Base-by-base conservation (phyloP, 2,888 invertebrate genomes). In the Conops quadrifasciatus region DNA sequence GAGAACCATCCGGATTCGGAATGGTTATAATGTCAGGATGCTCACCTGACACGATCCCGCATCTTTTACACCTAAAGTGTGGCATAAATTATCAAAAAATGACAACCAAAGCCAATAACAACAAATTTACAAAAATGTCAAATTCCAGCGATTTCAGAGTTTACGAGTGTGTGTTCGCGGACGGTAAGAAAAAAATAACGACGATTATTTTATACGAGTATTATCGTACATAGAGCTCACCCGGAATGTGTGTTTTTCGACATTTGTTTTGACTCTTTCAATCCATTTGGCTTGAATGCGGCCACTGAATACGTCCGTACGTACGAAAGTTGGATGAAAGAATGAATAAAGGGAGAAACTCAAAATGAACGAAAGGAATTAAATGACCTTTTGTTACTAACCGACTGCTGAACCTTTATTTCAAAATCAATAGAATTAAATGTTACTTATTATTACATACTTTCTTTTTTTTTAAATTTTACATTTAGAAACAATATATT, bases 51-150 rank as follows among this genome's bases (percentile, higher is more conserved):
- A 77, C 78, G 79, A 71, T 72, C 75, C 62, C 70, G 70, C 70
- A 45, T 70, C 56, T 69, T 80, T 78, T 77, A 80, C 80, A 79
- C 80, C 78, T 80, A 79, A 80, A 79, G 81, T 80, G 80, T 80
- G 80, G 78, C 80, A 80, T 80, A 80, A 66, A 70, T 70, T 64
- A 70, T 59, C 67, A n/a, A 67, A 67, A 62, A 67, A 67, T 59
- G 59, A 59, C 67, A 59, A 59, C 30, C 28, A 60, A 67, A 59
- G n/a, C 59, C 59, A 59, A 67, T 67, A 60, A 67, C 67, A 59
- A 67, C 67, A 67, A 59, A 67, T 60, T 49, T 60, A 67, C 49
- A 11, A 24, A 59, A 67, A 67, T 59, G 67, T 67, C 67, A 60
- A 67, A 56, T 58, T 56, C 28, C 16, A 67, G 28, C 67, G 21